Evolutionary conservation across 23 tunicate species (phyloP), one percentile per base, ranked within the genome.

Genomic region (Styela plicata): DNA sequence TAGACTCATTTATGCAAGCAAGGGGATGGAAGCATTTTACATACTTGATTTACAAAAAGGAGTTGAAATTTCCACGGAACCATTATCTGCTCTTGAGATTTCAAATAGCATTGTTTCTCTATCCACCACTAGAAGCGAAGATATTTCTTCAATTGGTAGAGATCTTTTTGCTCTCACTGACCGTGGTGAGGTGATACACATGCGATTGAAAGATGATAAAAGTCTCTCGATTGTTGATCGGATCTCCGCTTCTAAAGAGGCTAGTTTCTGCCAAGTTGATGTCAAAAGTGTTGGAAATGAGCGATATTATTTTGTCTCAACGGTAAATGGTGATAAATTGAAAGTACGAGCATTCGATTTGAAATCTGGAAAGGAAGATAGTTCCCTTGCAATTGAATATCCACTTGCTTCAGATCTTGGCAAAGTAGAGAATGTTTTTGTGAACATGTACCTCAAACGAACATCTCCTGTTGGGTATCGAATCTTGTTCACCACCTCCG

Each of bases 401-500:
- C 73, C 74, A 84, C 82, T 89, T 1, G 82, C 94, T 1, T 0
- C 52, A 31, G 37, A 89, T 52, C 21, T 83, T 2, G 94, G 85
- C 30, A 44, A 37, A 3, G n/a, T 84, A 0, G 44, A 63, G 27
- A 63, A 84, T 1, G 77, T 89, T 32, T 73, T 69, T 33, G 64
- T 84, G 63, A 89, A 89, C 69, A 79, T 89, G 88, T 89, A 31
- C 62, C 82, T 89, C 29, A 89, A 84, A 73, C 69, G 87, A 37
- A 84, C 67, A 13, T 36, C 88, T 21, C 94, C 94, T 1, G 64
- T 89, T 27, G 94, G 94, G 21, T 89, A 79, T 78, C 83, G 95
- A 16, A 67, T 83, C 2, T 25, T 93, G 18, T 24, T 88, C 20
- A 52, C 67, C 22, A 73, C 80, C 7, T 24, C 52, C 0, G 98